Evolutionary conservation across 2,797 vertebrate species (phyloP).

Genomic region (Austrolebias charrua): DNA sequence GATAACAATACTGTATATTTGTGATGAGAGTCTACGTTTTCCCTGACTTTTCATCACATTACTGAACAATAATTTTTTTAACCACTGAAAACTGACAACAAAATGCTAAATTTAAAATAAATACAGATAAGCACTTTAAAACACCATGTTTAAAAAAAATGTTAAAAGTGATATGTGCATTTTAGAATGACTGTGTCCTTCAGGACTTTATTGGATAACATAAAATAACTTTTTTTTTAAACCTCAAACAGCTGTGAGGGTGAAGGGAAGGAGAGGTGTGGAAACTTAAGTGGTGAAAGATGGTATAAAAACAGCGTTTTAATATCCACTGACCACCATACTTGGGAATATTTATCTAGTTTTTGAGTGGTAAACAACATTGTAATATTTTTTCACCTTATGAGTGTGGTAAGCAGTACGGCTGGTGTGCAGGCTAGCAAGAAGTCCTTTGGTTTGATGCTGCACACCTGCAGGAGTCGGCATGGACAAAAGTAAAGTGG

Average conservation of each 20-base stretch:
- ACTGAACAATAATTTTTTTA: background rate
- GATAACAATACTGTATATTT: no score
- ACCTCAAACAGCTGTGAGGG: background rate
- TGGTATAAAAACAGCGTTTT: background rate
- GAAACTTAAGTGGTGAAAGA: background rate
- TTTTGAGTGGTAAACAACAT: background rate
- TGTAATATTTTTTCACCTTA: slow-evolving; percentile 80
- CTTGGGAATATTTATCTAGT: background rate
- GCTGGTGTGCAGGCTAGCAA: slow-evolving; percentile 96
- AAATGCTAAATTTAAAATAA: no score
- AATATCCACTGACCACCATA: background rate
- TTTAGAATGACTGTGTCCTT: slow-evolving; percentile 8
- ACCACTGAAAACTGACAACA: no score
- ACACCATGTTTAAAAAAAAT: no score
- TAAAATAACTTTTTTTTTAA: background rate
- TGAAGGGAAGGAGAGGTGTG: background rate
- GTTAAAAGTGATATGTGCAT: background rate
- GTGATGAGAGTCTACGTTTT: background rate
- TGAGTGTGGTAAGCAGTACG: slow-evolving; percentile 97
- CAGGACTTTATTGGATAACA: slow-evolving; percentile 2
- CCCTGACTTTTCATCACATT: background rate
- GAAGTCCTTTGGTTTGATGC: slow-evolving; percentile 97
- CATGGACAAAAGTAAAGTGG: slow-evolving; percentile 92
- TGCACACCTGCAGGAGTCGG: slow-evolving; percentile 95
- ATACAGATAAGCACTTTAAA: no score